Evolutionary conservation across 2,888 invertebrate species (phyloP).

Genomic region (Osedax fenrisi): DNA sequence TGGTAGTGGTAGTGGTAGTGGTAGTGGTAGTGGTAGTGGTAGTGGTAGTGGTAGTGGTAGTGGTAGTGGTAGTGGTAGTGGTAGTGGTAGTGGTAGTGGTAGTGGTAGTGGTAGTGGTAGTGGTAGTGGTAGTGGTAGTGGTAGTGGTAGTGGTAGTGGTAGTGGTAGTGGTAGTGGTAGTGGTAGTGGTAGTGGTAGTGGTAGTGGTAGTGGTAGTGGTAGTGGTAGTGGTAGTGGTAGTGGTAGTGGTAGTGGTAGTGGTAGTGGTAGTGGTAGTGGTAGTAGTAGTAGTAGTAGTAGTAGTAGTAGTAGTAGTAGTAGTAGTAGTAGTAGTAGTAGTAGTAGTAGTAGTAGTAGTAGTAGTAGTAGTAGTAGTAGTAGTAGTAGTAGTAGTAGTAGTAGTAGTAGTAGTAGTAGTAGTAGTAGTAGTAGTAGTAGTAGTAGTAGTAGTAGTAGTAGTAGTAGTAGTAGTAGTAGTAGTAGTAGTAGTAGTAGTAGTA

Average conservation of each 20-base stretch:
- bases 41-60: neutral
- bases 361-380: slow-evolving; percentile 24
- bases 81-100: neutral
- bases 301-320: slow-evolving; percentile 19
- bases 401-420: slow-evolving; percentile 21
- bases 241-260: neutral
- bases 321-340: slow-evolving; percentile 20
- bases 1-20: neutral
- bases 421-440: slow-evolving; percentile 24
- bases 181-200: neutral
- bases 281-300: neutral
- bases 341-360: slow-evolving; percentile 25
- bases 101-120: neutral
- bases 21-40: neutral
- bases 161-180: slow-evolving; percentile 17
- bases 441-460: slow-evolving; percentile 25
- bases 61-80: neutral
- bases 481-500: slow-evolving; percentile 27
- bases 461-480: slow-evolving; percentile 24
- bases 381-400: slow-evolving; percentile 22
- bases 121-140: slow-evolving; percentile 25
- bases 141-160: slow-evolving; percentile 17
- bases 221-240: neutral
- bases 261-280: neutral
- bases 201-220: neutral